Base-by-base conservation (phyloP, 2,113 vertebrate species). In the Etia nguti region DNA sequence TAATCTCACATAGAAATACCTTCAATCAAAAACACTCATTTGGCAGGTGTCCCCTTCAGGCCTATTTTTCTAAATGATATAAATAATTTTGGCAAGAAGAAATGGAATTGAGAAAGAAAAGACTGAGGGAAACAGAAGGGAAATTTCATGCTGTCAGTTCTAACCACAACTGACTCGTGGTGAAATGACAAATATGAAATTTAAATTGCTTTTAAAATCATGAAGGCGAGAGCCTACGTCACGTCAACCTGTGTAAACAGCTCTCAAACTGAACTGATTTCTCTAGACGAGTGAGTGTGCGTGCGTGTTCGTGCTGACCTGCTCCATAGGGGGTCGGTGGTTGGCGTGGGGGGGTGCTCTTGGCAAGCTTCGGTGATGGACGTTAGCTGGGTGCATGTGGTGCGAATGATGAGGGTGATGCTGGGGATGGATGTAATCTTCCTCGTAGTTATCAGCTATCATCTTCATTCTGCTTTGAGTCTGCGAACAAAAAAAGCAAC, bases 381-480 rank as follows among this genome's bases (percentile, higher is more conserved):
- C 80, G 10, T 93, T 94, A 22, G 82, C 89, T 7, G 93, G 84
- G 77, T 95, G 95, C 62, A 89, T 50, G 55, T 95, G 94, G 84
- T 94, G 94, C 34, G 88, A 88, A 82, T 98, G 98, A 54, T 97
- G 97, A 81, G 97, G 96, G 79, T 97, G 97, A 86, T 98, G 97
- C 62, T 98, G 98, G 50, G 97, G 97, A 91, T 97, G 97, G 36
- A 96, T 96, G 79, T 98, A 97, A 29, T 98, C 98, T 62, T 99
- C 98, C 22, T 99, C 98, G 1, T 98, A 98, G 94, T 96, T 98
- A 94, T 99, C 98, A 1, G 98, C 96, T 94, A 99, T 98, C 93
- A 99, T 93, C 94, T 99, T 99, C 98, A 99, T 99, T 91, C 98
- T 97, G 90, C 98, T 99, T 86, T 99, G 98, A 18, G 98, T 99